These are phyloP conservation scores for Ectemnius lituratus DNA, from an alignment of 2,888 invertebrate species.

Conservation along the genomic window DNA sequence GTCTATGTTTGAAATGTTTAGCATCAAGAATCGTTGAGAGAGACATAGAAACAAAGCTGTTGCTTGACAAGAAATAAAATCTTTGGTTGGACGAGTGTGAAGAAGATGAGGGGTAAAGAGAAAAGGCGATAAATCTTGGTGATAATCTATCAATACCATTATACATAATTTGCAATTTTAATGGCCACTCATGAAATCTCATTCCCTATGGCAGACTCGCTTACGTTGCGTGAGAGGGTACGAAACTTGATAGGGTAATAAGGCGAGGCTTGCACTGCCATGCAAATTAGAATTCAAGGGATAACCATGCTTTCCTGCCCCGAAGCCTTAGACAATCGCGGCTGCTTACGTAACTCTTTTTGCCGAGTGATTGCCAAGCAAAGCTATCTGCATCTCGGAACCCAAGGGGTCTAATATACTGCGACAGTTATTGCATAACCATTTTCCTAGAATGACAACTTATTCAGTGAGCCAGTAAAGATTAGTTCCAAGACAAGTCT, in stretches of 20 bases:
- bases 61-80: conserved; percentile 10
- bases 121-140: conserved; percentile 27
- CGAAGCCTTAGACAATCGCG: conserved; percentile 15
- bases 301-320: conserved; percentile 38
- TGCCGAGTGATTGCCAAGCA: neutral
- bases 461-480: no score
- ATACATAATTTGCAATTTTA: conserved; percentile 70
- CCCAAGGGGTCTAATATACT: no score
- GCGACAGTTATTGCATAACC: no score
- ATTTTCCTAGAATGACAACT: no score
- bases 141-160: conserved; percentile 58
- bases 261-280: conserved; percentile 47
- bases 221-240: conserved; percentile 34
- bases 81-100: conserved; percentile 4
- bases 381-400: neutral
- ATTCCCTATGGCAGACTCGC: conserved; percentile 22
- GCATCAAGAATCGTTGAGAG: no score
- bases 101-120: neutral
- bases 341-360: neutral
- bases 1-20: conserved; percentile 28
- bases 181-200: conserved; percentile 49
- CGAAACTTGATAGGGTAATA: conserved; percentile 58
- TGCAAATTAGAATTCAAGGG: conserved; percentile 53
- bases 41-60: neutral
- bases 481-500: no score